phyloP scores from a whole-genome alignment of 2,888 invertebrate genomes.

The Schrankia costaestrigalis region DNA sequence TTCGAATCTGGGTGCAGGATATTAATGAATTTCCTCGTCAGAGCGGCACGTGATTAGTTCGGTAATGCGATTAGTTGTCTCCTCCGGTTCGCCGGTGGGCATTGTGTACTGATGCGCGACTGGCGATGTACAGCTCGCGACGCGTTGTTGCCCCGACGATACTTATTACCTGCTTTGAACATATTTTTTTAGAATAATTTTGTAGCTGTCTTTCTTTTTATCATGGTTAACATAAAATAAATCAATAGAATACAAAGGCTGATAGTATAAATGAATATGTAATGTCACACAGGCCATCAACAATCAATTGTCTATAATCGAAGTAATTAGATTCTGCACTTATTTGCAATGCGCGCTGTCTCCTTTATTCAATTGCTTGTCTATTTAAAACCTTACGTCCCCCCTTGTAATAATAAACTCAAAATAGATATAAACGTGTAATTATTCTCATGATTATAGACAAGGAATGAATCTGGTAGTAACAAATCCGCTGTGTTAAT shows the following conservation, averaged over 20 bases:
- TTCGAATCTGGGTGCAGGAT: constrained; percentile 74
- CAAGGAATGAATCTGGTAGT: too few relatives aligned
- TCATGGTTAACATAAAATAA: too few relatives aligned
- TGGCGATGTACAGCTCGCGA: constrained; percentile 25
- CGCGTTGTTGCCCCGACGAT: constrained; percentile 11
- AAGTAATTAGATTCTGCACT: neutral
- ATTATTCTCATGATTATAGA: too few relatives aligned
- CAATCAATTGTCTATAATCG: constrained; percentile 22
- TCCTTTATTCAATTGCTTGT: too few relatives aligned
- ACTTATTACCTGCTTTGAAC: constrained; percentile 21
- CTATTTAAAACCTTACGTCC: too few relatives aligned
- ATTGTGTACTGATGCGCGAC: constrained; percentile 39
- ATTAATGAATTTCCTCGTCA: constrained; percentile 86
- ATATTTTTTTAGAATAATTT: too few relatives aligned
- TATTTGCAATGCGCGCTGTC: neutral
- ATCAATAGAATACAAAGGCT: too few relatives aligned
- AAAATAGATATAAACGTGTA: too few relatives aligned
- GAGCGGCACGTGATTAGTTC: constrained; percentile 83
- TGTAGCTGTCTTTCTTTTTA: too few relatives aligned
- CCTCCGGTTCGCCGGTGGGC: constrained; percentile 36
- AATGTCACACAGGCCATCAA: too few relatives aligned
- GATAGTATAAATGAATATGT: too few relatives aligned
- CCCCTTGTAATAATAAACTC: too few relatives aligned
- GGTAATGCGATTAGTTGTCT: constrained; percentile 81
- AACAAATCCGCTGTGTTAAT: neutral